A percentile compares a stretch with the other conserved stretches of the same genome.
Conservation (phyloP, 2,113 vertebrate species). For the Meleagris gallopavo region DNA sequence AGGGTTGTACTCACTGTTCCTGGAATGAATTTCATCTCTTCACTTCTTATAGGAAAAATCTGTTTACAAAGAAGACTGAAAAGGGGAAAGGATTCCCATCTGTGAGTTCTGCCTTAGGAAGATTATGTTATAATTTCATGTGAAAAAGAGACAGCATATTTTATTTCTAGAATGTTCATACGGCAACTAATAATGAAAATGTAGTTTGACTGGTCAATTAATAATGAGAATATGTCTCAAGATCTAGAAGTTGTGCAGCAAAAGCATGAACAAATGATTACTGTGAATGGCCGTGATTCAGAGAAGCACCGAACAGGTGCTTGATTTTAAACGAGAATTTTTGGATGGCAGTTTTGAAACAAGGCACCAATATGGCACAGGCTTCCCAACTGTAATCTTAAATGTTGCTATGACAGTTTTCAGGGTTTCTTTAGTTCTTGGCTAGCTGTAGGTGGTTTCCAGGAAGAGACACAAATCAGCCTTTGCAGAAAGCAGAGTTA, state of each 20-base stretch:
- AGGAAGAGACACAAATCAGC: background rate
- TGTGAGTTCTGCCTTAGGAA: slow-evolving; percentile 18
- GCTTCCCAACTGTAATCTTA: slow-evolving; percentile 46
- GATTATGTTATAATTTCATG: background rate
- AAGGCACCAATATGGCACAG: slow-evolving; percentile 24
- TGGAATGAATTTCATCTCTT: slow-evolving; percentile 32
- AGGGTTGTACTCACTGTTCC: background rate
- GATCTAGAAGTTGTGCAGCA: background rate
- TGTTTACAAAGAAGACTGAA: slow-evolving; percentile 45
- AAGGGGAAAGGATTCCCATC: slow-evolving; percentile 13
- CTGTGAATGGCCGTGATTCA: background rate
- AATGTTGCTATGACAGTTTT: slow-evolving; percentile 62
- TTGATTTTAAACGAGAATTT: slow-evolving; percentile 39
- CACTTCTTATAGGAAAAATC: slow-evolving; percentile 43
- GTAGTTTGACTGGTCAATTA: background rate
- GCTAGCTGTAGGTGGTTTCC: slow-evolving; percentile 49
- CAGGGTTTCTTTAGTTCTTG: slow-evolving; percentile 44
- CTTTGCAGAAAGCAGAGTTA: background rate
- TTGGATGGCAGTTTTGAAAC: slow-evolving; percentile 53
- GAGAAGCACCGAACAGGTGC: slow-evolving; percentile 3
- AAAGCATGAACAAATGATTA: background rate
- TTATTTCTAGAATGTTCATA: background rate
- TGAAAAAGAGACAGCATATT: background rate
- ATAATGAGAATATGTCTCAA: background rate
- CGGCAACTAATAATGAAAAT: background rate